phyloP scores from a whole-genome alignment of 2,888 invertebrate genomes.

The Archips xylosteana region DNA sequence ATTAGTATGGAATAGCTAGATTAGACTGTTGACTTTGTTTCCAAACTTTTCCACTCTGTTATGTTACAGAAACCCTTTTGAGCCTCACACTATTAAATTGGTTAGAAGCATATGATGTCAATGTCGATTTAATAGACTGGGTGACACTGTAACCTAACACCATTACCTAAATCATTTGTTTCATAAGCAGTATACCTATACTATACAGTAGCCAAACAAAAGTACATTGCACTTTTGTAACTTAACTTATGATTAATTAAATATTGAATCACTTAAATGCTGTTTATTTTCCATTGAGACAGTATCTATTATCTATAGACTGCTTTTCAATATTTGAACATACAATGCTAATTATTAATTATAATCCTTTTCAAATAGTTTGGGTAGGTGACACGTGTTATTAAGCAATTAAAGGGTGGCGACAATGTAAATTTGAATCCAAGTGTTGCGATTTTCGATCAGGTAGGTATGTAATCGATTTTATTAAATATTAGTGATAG shows the following conservation, averaged over 20 bases:
- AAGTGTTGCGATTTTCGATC: too few relatives aligned
- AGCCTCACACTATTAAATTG: constrained; percentile 35
- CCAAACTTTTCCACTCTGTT: neutral
- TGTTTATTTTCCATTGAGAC: neutral
- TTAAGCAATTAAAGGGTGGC: too few relatives aligned
- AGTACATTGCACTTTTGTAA: neutral
- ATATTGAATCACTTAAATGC: neutral
- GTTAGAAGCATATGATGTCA: constrained; percentile 31
- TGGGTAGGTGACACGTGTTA: too few relatives aligned
- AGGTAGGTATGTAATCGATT: too few relatives aligned
- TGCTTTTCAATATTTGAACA: neutral
- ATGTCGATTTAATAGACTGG: constrained; percentile 35
- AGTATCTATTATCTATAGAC: neutral
- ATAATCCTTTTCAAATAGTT: too few relatives aligned
- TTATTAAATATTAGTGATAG: too few relatives aligned
- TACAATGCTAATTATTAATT: neutral
- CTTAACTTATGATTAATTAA: neutral
- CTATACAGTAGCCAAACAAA: neutral
- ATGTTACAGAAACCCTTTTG: constrained; percentile 17
- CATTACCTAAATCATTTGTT: constrained; percentile 25
- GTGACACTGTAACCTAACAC: constrained; percentile 20
- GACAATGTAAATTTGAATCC: too few relatives aligned
- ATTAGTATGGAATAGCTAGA: too few relatives aligned
- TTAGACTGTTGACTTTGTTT: neutral
- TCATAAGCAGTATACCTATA: constrained; percentile 4